Percentiles rank a stretch among this genome's conserved stretches.
phyloP scores from a whole-genome alignment of 92 coral and sea anemone genomes.

The Parazoanthus darwini region DNA sequence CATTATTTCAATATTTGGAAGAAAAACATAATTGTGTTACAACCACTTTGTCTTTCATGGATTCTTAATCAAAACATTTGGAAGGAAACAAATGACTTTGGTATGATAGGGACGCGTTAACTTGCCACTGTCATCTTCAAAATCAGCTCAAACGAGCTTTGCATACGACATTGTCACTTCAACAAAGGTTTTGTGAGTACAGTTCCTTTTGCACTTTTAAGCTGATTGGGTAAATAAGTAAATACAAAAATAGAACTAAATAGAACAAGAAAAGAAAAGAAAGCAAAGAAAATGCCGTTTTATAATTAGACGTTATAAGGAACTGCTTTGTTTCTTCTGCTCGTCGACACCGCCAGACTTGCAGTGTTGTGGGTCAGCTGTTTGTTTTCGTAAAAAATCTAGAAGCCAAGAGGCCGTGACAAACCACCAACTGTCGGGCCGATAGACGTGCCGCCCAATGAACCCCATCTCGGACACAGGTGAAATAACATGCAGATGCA shows the following conservation, averaged over 20 bases:
- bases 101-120: too few relatives aligned
- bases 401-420: slow-evolving; percentile 74
- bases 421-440: slow-evolving; percentile 76
- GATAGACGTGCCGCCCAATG: slow-evolving; percentile 62
- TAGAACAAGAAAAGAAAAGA: too few relatives aligned
- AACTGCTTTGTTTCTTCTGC: slow-evolving; percentile 14
- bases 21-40: too few relatives aligned
- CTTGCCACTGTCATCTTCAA: too few relatives aligned
- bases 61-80: too few relatives aligned
- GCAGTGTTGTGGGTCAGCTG: neutral
- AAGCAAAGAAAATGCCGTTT: neutral
- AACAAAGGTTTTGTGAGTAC: too few relatives aligned
- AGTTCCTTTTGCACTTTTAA: too few relatives aligned
- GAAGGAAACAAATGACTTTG: too few relatives aligned
- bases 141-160: too few relatives aligned
- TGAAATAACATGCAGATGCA: slow-evolving; percentile 83
- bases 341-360: neutral
- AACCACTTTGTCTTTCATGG: too few relatives aligned
- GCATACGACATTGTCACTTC: too few relatives aligned
- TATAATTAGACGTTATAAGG: neutral
- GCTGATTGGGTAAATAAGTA: neutral
- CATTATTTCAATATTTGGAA: too few relatives aligned
- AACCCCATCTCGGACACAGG: slow-evolving; percentile 76
- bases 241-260: neutral
- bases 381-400: slow-evolving; percentile 54